Percentiles rank a stretch among this genome's conserved stretches.
These are phyloP conservation scores for Hartigia nigra DNA, from an alignment of 2,888 invertebrate genomes.

Conservation along the genomic window DNA sequence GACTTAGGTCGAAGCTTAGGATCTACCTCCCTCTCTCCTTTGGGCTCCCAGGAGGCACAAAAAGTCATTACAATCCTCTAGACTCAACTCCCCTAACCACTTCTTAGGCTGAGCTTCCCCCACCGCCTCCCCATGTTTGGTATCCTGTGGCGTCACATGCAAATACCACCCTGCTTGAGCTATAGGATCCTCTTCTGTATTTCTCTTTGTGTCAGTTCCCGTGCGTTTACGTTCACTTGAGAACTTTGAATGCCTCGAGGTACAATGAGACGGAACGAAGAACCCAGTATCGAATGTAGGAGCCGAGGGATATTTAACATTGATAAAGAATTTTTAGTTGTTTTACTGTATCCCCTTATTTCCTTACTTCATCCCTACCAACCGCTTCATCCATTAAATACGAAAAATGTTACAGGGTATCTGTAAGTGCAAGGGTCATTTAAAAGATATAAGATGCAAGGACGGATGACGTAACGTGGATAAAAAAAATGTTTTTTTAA, in stretches of 20 bases:
- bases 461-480: background rate
- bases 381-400: background rate
- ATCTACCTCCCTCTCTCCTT: background rate
- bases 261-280: background rate
- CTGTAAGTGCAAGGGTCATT: background rate
- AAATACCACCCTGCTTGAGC: background rate
- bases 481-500: background rate
- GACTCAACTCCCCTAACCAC: background rate
- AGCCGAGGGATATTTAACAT: background rate
- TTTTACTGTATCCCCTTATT: background rate
- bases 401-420: background rate
- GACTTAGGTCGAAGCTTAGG: constrained; percentile 1
- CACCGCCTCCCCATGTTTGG: background rate
- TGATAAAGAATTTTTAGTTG: background rate
- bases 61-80: constrained; percentile 8
- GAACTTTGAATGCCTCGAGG: background rate
- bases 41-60: constrained; percentile 3
- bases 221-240: too few relatives aligned
- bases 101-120: background rate
- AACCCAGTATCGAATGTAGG: background rate
- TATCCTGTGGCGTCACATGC: background rate
- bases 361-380: background rate
- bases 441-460: background rate
- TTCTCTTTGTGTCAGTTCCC: background rate
- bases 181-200: background rate